A percentile compares a stretch with the other conserved stretches of the same genome.
Conservation (phyloP, 1,140 invertebrate species). For the Solenopsis invicta region DNA sequence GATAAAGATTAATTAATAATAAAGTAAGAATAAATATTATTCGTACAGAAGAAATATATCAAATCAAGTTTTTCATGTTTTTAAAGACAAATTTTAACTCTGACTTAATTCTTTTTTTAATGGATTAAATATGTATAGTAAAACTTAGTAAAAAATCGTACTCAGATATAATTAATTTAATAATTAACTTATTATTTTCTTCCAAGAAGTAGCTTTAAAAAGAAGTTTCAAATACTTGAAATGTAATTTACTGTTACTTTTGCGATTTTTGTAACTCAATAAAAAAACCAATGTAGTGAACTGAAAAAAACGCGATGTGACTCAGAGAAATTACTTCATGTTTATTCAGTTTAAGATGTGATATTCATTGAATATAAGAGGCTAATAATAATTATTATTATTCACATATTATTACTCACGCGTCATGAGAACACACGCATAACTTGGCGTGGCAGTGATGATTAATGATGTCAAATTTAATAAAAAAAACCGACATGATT, state of each 20-base stretch:
- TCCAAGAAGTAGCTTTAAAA: background rate
- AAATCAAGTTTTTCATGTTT: background rate
- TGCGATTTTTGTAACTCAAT: background rate
- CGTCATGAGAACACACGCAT: too few species aligned
- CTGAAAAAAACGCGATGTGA: background rate
- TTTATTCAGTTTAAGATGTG: background rate
- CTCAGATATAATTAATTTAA: background rate
- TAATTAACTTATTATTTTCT: background rate
- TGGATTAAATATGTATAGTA: background rate
- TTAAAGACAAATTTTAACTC: background rate
- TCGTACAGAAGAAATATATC: background rate
- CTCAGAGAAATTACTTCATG: background rate
- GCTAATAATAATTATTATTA: background rate
- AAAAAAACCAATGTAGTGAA: background rate
- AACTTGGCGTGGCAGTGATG: background rate
- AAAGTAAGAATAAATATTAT: background rate
- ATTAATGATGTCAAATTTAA: background rate
- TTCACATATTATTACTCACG: too few species aligned
- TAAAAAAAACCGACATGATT: background rate
- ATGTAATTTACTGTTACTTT: background rate
- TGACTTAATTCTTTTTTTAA: background rate
- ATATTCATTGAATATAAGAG: background rate
- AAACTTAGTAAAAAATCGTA: background rate
- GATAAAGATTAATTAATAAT: slow-evolving; percentile 3
- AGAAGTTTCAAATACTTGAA: background rate